These are phyloP conservation scores for Pluvianellus socialis DNA, from an alignment of 2,113 vertebrate species.

Conservation along the genomic window DNA sequence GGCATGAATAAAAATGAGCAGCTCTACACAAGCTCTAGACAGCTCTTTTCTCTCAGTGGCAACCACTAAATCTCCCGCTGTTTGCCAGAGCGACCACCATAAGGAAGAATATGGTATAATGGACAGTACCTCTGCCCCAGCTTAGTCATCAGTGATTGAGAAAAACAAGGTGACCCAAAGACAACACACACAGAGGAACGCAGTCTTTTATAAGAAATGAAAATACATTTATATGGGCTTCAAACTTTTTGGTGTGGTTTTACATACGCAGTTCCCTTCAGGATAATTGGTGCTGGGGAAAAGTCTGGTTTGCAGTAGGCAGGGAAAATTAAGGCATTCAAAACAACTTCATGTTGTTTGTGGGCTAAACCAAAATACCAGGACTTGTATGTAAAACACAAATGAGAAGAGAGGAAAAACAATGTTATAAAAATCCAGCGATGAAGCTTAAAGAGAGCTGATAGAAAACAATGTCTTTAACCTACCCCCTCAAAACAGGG, in stretches of 20 bases:
- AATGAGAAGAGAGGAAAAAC: conserved; percentile 38
- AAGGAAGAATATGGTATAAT: not conserved
- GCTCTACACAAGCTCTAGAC: not conserved
- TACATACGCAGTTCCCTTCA: conserved; percentile 10
- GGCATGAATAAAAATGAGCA: not conserved
- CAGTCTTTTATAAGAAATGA: not conserved
- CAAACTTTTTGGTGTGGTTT: conserved; percentile 52
- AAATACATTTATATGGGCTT: not conserved
- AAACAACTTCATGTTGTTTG: conserved; percentile 29
- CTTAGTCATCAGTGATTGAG: not conserved
- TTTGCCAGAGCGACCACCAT: not conserved
- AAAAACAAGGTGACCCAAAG: conserved; percentile 15
- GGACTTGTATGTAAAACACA: conserved; percentile 43
- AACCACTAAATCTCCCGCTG: not conserved
- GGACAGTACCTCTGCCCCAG: not conserved
- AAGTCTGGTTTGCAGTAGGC: conserved; percentile 41
- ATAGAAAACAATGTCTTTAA: not conserved
- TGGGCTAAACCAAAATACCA: conserved; percentile 60
- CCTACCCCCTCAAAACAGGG: not conserved
- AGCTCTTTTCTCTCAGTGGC: not conserved
- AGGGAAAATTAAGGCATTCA: conserved; percentile 44
- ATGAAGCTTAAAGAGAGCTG: not conserved
- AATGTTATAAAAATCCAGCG: conserved; percentile 25
- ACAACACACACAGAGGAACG: not conserved
- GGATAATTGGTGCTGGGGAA: conserved; percentile 41